Base-by-base conservation (phyloP, 2,113 vertebrate species). In the Percopsis transmontana region DNA sequence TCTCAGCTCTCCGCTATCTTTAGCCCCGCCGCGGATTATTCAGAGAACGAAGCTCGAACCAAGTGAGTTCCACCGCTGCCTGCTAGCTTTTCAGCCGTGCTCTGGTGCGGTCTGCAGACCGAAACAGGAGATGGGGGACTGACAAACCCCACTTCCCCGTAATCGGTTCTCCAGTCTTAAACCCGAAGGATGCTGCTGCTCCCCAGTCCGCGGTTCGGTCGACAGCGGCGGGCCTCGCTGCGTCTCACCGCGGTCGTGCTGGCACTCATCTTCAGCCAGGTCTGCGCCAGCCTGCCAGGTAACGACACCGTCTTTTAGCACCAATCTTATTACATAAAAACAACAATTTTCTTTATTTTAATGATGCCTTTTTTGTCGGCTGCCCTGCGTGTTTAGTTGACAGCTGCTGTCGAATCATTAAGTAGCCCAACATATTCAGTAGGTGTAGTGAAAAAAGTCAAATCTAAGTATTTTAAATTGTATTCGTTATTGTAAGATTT, bases 1-100 rank as follows among this genome's bases (percentile, higher is more conserved):
- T 33, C 44, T 47, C 11, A 66, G 59, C 63, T 68, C 85, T 63
- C 83, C 79, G 68, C 87, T 90, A 87, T 90, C 87, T 88, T 87
- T 84, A 89, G 81, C 85, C 0, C 48, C 1, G 65, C 55, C 72
- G 18, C 72, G 79, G 88, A 88, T 88, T 83, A 90, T 71, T 7
- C 1, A 1, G 66, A 56, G 64, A 63, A 73, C 83, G 73, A 50
- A 72, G 76, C 27, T 33, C 23, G 64, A 24, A 70, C 47, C 3
- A 66, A 56, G 81, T 19, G 74, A 70, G 18, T 33, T 41, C 27
- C 27, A 44, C 47, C 33, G 41, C 40, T 5, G 68, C 57, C 54
- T 62, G 65, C n/a, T 38, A 45, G 47, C 47, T 48, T 15, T 48
- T 48, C 15, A 10, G 7, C 47, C 6, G 47, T 16, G 47, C 8